phyloP scores from a whole-genome alignment of 2,113 vertebrate species.

The Ptyas mucosa region DNA sequence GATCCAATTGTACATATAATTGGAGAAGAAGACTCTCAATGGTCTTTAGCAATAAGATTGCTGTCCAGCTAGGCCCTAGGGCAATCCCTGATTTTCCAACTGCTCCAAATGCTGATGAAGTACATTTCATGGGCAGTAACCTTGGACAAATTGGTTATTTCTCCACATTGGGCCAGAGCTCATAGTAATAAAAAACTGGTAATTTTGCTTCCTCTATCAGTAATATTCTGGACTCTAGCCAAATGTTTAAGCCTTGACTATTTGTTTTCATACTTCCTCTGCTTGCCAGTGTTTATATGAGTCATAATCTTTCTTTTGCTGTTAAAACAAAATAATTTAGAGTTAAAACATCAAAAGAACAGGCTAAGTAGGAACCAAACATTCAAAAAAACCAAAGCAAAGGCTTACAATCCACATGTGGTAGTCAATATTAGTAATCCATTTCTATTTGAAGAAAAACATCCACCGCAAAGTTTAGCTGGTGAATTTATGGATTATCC shows the following conservation, averaged over 20 bases:
- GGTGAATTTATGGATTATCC: neutral
- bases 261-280: neutral
- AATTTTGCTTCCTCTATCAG: neutral
- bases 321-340: neutral
- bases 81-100: neutral
- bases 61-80: neutral
- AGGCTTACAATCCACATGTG: neutral
- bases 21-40: neutral
- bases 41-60: neutral
- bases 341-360: neutral
- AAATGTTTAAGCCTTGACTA: neutral
- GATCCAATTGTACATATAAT: neutral
- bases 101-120: neutral
- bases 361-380: neutral
- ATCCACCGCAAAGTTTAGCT: neutral
- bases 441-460: neutral
- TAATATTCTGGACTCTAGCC: neutral
- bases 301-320: neutral
- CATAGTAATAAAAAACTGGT: neutral
- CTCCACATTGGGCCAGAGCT: neutral
- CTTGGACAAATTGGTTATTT: neutral
- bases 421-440: neutral
- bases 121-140: neutral
- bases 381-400: neutral
- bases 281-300: constrained; percentile 15